These are phyloP conservation scores for Sarcoramphus papa DNA, from an alignment of 2,797 vertebrate genomes.

Conservation along the genomic window DNA sequence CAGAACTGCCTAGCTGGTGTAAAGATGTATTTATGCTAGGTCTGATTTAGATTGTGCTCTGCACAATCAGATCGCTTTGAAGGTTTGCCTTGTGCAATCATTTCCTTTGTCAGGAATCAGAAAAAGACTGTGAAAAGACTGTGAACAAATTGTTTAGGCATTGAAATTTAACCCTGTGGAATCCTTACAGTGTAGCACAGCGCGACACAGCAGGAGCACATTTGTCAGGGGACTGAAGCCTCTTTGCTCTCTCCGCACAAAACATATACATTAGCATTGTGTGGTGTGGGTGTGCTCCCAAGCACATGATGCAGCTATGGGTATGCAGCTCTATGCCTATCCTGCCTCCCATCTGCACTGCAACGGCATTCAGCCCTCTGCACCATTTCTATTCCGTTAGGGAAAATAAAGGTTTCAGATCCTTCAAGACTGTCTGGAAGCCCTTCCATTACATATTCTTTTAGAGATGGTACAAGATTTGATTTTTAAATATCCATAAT, in stretches of 20 bases:
- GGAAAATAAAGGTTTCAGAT: background rate
- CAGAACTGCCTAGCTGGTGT: background rate
- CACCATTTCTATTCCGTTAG: background rate
- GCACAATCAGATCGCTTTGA: constrained; percentile 48
- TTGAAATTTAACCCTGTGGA: constrained; percentile 62
- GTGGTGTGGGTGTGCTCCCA: constrained; percentile 4
- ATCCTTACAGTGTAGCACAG: constrained; percentile 60
- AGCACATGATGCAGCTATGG: background rate
- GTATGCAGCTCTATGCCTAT: background rate
- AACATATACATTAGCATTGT: constrained; percentile 50
- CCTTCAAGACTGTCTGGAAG: background rate
- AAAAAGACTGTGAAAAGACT: constrained; percentile 58
- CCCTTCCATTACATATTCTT: background rate
- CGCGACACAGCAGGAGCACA: constrained; percentile 55
- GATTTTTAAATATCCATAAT: background rate
- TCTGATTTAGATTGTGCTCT: constrained; percentile 34
- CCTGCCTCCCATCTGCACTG: background rate
- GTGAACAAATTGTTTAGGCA: constrained; percentile 59
- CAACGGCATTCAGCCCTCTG: background rate
- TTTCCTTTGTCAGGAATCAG: constrained; percentile 55
- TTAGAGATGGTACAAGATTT: background rate
- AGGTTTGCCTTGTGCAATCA: constrained; percentile 53
- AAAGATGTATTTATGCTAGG: constrained; percentile 27
- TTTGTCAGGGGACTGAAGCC: constrained; percentile 45
- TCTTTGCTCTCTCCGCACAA: constrained; percentile 17